Percentiles rank a stretch among this genome's conserved stretches.
phyloP scores from a whole-genome alignment of 2,797 vertebrate species.

The Periparus ater region DNA sequence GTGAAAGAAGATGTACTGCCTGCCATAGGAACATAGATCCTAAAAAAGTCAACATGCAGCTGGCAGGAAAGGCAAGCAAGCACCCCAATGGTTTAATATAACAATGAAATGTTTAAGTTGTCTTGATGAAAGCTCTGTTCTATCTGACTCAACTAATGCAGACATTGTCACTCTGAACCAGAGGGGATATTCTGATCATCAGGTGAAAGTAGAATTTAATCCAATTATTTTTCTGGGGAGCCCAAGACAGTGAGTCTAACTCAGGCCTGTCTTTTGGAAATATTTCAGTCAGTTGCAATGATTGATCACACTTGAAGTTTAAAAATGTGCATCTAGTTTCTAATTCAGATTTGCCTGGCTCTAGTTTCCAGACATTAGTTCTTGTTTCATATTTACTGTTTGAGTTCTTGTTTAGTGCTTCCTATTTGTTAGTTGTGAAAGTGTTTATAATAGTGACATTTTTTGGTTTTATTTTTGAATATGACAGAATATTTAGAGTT shows the following conservation, averaged over 20 bases:
- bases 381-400: background rate
- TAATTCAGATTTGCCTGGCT: background rate
- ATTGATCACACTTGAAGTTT: background rate
- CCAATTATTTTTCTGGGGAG: background rate
- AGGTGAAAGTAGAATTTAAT: background rate
- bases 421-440: background rate
- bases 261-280: background rate
- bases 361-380: background rate
- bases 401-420: background rate
- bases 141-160: background rate
- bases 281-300: background rate
- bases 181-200: background rate
- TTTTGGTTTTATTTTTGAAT: background rate
- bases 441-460: fast-evolving
- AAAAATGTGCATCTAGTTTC: background rate
- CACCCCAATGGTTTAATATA: background rate
- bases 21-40: background rate
- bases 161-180: background rate
- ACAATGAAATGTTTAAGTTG: background rate
- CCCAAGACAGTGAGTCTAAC: background rate
- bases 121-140: background rate
- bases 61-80: background rate
- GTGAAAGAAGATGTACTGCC: background rate
- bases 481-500: background rate
- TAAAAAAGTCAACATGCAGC: background rate